Percentiles rank a stretch among this genome's conserved stretches.
Conservation (phyloP, 2,113 vertebrate species). For the Capreolus pygargus region DNA sequence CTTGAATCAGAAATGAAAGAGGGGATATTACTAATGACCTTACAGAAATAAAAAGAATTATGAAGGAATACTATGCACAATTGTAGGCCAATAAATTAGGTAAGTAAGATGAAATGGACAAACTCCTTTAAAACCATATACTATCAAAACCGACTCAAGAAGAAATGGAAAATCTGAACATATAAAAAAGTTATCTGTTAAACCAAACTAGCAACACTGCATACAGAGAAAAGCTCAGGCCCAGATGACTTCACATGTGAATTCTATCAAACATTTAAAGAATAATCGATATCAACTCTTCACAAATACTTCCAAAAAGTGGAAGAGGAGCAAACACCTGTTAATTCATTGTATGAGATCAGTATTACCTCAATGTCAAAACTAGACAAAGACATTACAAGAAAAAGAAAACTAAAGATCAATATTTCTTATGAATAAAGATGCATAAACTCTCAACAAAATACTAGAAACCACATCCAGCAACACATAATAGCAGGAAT, state of each 20-base stretch:
- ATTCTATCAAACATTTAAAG: background rate
- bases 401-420: background rate
- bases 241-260: background rate
- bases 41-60: background rate
- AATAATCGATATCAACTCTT: background rate
- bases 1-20: background rate
- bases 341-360: background rate
- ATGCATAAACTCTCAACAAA: background rate
- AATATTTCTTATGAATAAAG: background rate
- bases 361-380: background rate
- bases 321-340: background rate
- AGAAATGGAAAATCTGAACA: background rate
- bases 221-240: background rate
- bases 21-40: background rate
- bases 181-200: background rate
- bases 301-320: background rate
- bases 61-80: background rate
- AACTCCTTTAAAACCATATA: background rate
- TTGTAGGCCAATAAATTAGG: background rate
- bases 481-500: background rate
- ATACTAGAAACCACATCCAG: background rate
- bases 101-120: background rate
- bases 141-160: slow-evolving; percentile 1
- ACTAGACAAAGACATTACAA: background rate
- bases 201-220: background rate